Percentiles rank a stretch among this genome's conserved stretches.
These are phyloP conservation scores for Noctuana brunneofusca DNA, from an alignment of 2,888 invertebrate genomes.

Conservation along the genomic window DNA sequence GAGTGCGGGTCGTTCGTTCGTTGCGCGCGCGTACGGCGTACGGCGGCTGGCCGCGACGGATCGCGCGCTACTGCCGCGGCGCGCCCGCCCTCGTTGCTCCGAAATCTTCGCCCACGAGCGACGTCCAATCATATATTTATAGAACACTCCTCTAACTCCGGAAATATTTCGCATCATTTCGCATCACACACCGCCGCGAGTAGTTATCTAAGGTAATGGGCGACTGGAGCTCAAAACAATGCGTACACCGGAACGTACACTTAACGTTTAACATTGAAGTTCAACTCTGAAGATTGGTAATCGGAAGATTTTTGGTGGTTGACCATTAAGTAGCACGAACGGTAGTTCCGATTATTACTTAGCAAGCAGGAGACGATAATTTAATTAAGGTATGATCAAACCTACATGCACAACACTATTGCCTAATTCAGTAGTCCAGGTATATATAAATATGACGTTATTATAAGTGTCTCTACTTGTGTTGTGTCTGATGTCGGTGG, in stretches of 20 bases:
- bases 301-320: neutral
- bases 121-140: conserved; percentile 79
- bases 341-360: neutral
- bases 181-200: conserved; percentile 69
- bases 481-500: conserved; percentile 16
- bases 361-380: neutral
- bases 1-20: conserved; percentile 83
- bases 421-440: conserved; percentile 8
- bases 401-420: conserved; percentile 3
- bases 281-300: neutral
- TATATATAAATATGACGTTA: conserved; percentile 26
- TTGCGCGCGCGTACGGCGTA: conserved; percentile 78
- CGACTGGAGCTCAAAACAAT: conserved; percentile 39
- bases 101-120: conserved; percentile 79
- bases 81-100: conserved; percentile 66
- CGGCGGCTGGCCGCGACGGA: conserved; percentile 80
- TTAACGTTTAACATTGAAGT: conserved; percentile 1
- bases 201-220: conserved; percentile 71
- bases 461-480: conserved; percentile 13
- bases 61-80: conserved; percentile 77
- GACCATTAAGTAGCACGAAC: neutral
- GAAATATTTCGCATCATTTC: conserved; percentile 83
- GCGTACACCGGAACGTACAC: conserved; percentile 15
- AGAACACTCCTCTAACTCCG: conserved; percentile 82
- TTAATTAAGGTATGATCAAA: neutral